Base-by-base conservation (phyloP, 2,888 invertebrate species). In the Leucophora obtusa region DNA sequence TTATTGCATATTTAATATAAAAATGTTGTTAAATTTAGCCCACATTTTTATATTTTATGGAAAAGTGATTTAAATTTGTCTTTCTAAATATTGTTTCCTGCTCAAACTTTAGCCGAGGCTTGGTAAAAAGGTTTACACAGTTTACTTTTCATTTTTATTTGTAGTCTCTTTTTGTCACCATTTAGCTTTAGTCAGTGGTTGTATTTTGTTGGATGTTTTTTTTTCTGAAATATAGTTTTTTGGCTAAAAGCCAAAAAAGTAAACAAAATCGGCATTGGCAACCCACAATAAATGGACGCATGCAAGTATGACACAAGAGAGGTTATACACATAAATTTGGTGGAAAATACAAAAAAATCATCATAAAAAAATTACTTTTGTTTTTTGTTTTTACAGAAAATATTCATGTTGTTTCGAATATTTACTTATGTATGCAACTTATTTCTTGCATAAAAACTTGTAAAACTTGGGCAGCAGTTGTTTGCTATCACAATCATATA, bases 201-300 rank as follows among this genome's bases (percentile, higher is more conserved):
- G 50, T 74, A 28, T 28, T 28, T 74, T 28, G 24, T 70, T 53
- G 2, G 60, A 17, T 17, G 9, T 60, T 11, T 59, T 11, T 28
- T 50, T 21, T 21, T 76, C 5, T 15, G 5, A 62, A 5, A 18
- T 68, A 14, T 56, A 17, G 43, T 68, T 24, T 58, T 21, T 79
- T 82, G 82, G 73, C 76, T 63, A 28, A n/a, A 59, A 65, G 79
- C 82, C 78, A 82, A 78, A 56, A 7, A 77, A 60, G 69, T 74
- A 77, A 81, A 81, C 81, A 77, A 66, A 56, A 58, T 77, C 69
- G 69, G 66, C 73, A 77, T 77, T 81, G 81, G 77, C 43, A 66
- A 58, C 60, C 77, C 81, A 66, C 77, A 78, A 47, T 14, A 56
- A 66, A 50, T 18, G 58, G 35, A 58, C 68, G 58, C 24, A 70